These are phyloP conservation scores for Metallyticus violacea DNA, from an alignment of 2,888 invertebrate genomes.

Conservation along the genomic window DNA sequence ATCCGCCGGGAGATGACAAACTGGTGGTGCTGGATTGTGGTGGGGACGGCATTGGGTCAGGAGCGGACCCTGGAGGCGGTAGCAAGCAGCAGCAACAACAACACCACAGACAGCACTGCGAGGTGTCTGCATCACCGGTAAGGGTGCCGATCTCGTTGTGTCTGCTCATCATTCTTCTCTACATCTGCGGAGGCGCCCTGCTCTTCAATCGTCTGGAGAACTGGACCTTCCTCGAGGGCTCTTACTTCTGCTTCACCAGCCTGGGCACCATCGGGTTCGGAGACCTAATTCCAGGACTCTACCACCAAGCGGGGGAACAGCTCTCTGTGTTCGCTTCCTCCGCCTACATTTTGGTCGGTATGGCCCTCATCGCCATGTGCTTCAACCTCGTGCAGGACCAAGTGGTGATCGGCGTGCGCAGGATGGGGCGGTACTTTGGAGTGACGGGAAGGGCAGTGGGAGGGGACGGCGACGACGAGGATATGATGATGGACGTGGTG, in stretches of 20 bases:
- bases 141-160: conserved; percentile 87
- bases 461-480: conserved; percentile 28
- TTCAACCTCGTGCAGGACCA: conserved; percentile 83
- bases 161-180: conserved; percentile 78
- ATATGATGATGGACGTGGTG: conserved; percentile 37
- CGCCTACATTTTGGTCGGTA: conserved; percentile 77
- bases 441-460: conserved; percentile 26
- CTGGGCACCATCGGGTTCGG: conserved; percentile 81
- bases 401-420: conserved; percentile 56
- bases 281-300: conserved; percentile 66
- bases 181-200: conserved; percentile 84
- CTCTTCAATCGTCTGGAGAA: conserved; percentile 87
- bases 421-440: conserved; percentile 41
- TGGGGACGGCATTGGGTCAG: conserved; percentile 43
- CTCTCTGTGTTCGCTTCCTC: conserved; percentile 75
- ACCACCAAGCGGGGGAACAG: conserved; percentile 51
- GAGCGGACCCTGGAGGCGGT: conserved; percentile 23
- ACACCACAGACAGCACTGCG: conserved; percentile 46
- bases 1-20: conserved; percentile 9
- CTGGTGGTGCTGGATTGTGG: conserved; percentile 46
- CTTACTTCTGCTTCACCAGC: conserved; percentile 57
- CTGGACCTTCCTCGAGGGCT: conserved; percentile 87
- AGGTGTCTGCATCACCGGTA: conserved; percentile 54
- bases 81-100: conserved; percentile 3
- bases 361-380: conserved; percentile 84